These are phyloP conservation scores for Raja brachyura DNA, from an alignment of 2,113 vertebrate genomes.

Conservation along the genomic window DNA sequence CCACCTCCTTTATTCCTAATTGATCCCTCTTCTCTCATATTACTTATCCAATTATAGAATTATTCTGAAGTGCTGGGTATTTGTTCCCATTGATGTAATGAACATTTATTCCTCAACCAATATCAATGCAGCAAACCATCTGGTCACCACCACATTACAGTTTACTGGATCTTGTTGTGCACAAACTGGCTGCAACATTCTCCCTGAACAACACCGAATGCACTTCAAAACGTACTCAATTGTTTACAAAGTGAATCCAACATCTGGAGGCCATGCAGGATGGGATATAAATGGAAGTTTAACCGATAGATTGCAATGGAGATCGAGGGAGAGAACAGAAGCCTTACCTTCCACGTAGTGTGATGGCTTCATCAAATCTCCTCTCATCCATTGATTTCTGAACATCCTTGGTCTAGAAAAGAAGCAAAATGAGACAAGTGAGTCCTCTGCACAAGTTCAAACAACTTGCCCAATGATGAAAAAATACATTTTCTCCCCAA, in stretches of 20 bases:
- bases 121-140: background rate
- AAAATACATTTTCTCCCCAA: background rate
- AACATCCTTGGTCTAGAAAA: constrained; percentile 72
- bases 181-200: background rate
- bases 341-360: constrained; percentile 80
- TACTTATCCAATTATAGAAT: too few relatives aligned
- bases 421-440: background rate
- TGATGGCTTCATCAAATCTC: constrained; percentile 80
- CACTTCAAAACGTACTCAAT: background rate
- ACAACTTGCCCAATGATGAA: background rate
- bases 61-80: background rate
- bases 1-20: too few relatives aligned
- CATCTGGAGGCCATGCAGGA: background rate
- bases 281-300: background rate
- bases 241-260: background rate
- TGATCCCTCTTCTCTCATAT: too few relatives aligned
- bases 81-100: background rate
- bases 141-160: background rate
- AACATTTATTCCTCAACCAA: background rate
- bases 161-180: background rate
- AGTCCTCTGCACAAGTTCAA: background rate
- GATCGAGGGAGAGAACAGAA: background rate
- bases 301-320: background rate
- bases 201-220: background rate
- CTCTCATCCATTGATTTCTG: constrained; percentile 89